Percentiles rank a stretch among this genome's conserved stretches.
phyloP scores from a whole-genome alignment of 2,113 vertebrate species.

The cat (Felis catus) region F.catus_Fca126_mat1.0 CM031417.1:114287001-114287500 shows the following conservation, averaged over 20 bases:
- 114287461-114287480: not conserved
- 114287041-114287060: not conserved
- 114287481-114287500: not conserved
- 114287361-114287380: not conserved
- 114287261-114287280: not conserved
- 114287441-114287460: not conserved
- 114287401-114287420: not conserved
- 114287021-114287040: slow-evolving; percentile 18
- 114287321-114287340: not conserved
- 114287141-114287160: not conserved
- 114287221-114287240: not conserved
- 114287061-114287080: not conserved
- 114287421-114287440: not conserved
- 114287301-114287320: not conserved
- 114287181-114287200: not conserved
- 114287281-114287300: not conserved
- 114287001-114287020: not conserved
- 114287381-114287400: not conserved
- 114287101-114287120: no score
- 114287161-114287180: not conserved
- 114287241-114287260: not conserved
- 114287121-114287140: not conserved
- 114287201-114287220: not conserved
- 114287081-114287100: not conserved
- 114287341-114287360: not conserved